Evolutionary conservation across 2,797 vertebrate species (phyloP).

Genomic region (Antennarius maculatus): DNA sequence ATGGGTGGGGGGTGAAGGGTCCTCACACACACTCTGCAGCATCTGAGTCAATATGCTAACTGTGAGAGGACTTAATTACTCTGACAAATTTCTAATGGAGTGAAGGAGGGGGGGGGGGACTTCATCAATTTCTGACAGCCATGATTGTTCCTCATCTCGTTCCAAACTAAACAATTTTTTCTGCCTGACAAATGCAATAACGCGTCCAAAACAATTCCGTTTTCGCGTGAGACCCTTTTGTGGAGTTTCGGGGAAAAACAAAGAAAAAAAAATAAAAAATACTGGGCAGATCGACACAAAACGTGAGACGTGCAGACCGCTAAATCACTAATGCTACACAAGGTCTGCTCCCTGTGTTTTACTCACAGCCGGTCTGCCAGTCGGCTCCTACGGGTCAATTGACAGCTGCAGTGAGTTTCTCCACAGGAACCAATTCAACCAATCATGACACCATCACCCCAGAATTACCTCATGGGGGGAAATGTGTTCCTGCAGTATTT

Average conservation of each 20-base stretch:
- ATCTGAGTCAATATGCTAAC: conserved; percentile 52
- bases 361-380: conserved; percentile 70
- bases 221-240: conserved; percentile 75
- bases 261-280: conserved; percentile 24
- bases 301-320: conserved; percentile 77
- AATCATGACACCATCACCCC: conserved; percentile 53
- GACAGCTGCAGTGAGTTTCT: conserved; percentile 64
- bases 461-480: conserved; percentile 45
- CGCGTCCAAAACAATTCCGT: conserved; percentile 67
- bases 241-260: conserved; percentile 65
- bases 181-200: conserved; percentile 78
- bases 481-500: conserved; percentile 20
- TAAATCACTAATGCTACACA: conserved; percentile 85
- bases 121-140: conserved; percentile 78
- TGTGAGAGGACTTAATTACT: conserved; percentile 71
- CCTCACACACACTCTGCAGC: conserved; percentile 37
- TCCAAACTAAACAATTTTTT: conserved; percentile 79
- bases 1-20: conserved; percentile 35
- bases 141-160: conserved; percentile 71
- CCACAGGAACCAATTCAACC: conserved; percentile 44
- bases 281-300: conserved; percentile 78
- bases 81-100: conserved; percentile 70
- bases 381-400: conserved; percentile 76
- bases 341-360: conserved; percentile 79
- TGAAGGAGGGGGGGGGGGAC: conserved; percentile 58